Percentiles rank a stretch among this genome's conserved stretches.
Conservation (phyloP, 2,888 invertebrate genomes). For the Drosophila meridiana region DNA sequence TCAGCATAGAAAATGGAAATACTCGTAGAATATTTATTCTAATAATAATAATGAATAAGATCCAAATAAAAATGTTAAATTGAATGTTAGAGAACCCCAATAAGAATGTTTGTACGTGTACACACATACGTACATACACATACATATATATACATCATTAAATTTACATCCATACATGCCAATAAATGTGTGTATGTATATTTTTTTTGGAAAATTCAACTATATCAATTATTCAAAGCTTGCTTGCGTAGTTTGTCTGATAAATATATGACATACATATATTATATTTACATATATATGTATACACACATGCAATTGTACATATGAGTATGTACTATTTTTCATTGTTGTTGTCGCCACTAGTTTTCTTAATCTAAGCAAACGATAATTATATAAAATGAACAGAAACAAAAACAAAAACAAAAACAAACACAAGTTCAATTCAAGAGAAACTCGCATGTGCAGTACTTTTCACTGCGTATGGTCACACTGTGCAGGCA, state of each 20-base stretch:
- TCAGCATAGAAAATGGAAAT: conserved; percentile 36
- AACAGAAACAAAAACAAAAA: conserved; percentile 6
- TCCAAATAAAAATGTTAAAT: conserved; percentile 40
- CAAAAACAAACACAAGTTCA: conserved; percentile 43
- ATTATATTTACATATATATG: conserved; percentile 4
- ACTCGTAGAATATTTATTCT: conserved; percentile 32
- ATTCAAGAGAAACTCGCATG: conserved; percentile 28
- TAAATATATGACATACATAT: conserved; percentile 4
- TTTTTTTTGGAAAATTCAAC: conserved; percentile 34
- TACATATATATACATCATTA: conserved; percentile 15
- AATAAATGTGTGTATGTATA: conserved; percentile 23
- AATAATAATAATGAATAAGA: conserved; percentile 24
- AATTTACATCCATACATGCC: conserved; percentile 23
- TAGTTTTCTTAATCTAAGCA: conserved; percentile 45
- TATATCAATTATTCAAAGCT: conserved; percentile 44
- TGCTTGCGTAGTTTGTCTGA: conserved; percentile 52
- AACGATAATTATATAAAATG: neutral
- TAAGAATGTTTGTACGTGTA: conserved; percentile 1
- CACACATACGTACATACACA: neutral
- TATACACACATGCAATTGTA: conserved; percentile 23
- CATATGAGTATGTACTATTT: conserved; percentile 23
- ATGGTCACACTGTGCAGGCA: conserved; percentile 31
- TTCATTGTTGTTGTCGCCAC: conserved; percentile 48
- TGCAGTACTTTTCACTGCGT: conserved; percentile 23
- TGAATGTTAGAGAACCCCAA: conserved; percentile 51